These are phyloP conservation scores for Melanotaenia pygmaea DNA, from an alignment of 2,797 vertebrate species.

Conservation along the genomic window DNA sequence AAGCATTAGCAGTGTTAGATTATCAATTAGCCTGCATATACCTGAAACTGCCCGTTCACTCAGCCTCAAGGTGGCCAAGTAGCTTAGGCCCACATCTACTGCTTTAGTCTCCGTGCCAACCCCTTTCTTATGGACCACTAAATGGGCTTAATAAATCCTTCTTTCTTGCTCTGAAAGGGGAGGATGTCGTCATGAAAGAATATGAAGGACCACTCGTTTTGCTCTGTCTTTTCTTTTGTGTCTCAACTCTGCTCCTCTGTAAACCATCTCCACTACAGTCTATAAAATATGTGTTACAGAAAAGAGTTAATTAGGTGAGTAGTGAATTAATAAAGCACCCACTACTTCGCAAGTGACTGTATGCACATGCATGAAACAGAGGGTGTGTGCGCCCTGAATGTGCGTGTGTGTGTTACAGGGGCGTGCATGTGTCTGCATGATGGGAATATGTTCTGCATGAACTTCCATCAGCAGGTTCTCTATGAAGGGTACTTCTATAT, in stretches of 20 bases:
- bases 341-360: conserved; percentile 59
- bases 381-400: conserved; percentile 34
- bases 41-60: conserved; percentile 45
- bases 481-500: conserved; percentile 33
- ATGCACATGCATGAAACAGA: conserved; percentile 71
- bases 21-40: conserved; percentile 27
- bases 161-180: conserved; percentile 63
- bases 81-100: conserved; percentile 60
- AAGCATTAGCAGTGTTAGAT: conserved; percentile 39
- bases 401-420: conserved; percentile 17
- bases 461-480: conserved; percentile 51
- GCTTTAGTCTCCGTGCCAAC: conserved; percentile 42
- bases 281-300: conserved; percentile 85
- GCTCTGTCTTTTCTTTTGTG: conserved; percentile 79
- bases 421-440: conserved; percentile 57
- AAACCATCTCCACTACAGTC: conserved; percentile 81
- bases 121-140: conserved; percentile 62
- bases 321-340: conserved; percentile 72
- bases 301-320: conserved; percentile 86
- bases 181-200: conserved; percentile 78
- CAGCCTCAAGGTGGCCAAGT: conserved; percentile 40
- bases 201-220: conserved; percentile 76
- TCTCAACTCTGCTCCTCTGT: conserved; percentile 78
- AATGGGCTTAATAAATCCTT: conserved; percentile 58
- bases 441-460: conserved; percentile 65